Base-by-base conservation (phyloP, 2,797 vertebrate genomes). In the Poecilia picta region DNA sequence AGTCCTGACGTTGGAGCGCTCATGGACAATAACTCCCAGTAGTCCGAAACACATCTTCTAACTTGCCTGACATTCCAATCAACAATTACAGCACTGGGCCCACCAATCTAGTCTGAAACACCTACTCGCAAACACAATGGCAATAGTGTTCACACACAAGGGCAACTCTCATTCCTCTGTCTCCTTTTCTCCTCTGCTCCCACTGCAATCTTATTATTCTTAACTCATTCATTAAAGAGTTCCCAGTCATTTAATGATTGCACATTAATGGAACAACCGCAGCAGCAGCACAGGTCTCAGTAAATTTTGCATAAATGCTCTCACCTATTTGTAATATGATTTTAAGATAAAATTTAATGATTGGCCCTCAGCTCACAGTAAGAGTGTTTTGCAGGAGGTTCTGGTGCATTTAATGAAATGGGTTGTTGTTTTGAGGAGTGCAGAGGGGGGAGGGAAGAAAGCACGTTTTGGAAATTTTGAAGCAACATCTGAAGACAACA, bases 61-160 rank as follows among this genome's bases (percentile, higher is more conserved):
- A 94, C 93, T 91, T 86, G 88, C 82, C 91, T 92, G 81, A 92
- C 95, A 96, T 96, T 96, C 96, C 95, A 89, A 72, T 80, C 83
- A 73, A 89, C 94, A 95, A 96, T 96, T 95, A 95, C 90, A 89
- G 93, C 91, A 92, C 89, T 86, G 75, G 88, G 89, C 91, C 94
- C 91, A 92, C 93, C 94, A 89, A 94, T 94, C 90, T 91, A 89
- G 92, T 91, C 92, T 92, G 86, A 92, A 94, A 96, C 96, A 96
- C 96, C 95, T 96, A 94, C 95, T 92, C 87, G 41, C 55, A 16
- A 74, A 62, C 78, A 96, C 95, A 96, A 96, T 90, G 89, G 53
- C 79, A 76, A 62, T 81, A 92, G 81, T 96, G 96, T 96, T 93
- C 72, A 51, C 76, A 78, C 79, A 96, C 95, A 96, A 95, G 91